A percentile compares a stretch with the other conserved stretches of the same genome.
Conservation (phyloP, 2,797 vertebrate genomes). For the Gymnopithys bicolor region DNA sequence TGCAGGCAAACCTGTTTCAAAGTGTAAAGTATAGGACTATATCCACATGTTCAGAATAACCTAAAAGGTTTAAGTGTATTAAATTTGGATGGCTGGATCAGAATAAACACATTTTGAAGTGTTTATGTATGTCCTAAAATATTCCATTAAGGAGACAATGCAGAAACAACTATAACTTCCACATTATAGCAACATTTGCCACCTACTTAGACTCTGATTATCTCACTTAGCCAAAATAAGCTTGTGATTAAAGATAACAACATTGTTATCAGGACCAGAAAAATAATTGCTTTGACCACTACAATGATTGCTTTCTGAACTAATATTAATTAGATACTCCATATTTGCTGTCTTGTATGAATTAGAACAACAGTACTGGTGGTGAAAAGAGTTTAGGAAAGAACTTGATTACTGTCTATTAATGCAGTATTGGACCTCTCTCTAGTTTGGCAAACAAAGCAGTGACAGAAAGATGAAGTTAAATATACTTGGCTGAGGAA, state of each 20-base stretch:
- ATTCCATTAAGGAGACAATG: neutral
- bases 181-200: neutral
- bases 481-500: neutral
- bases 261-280: neutral
- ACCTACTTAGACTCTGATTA: neutral
- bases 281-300: neutral
- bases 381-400: neutral
- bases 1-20: neutral
- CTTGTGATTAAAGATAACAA: neutral
- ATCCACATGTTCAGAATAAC: neutral
- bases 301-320: constrained; percentile 3
- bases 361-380: neutral
- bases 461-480: neutral
- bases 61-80: constrained; percentile 32
- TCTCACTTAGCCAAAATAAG: neutral
- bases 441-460: neutral
- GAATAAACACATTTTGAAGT: neutral
- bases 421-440: neutral
- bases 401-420: neutral
- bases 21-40: neutral
- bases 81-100: neutral
- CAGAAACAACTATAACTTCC: neutral
- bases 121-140: neutral
- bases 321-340: neutral
- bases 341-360: neutral